These are phyloP conservation scores for Lytechinus variegatus DNA, from an alignment of 35 echinoderm and acorn worm species.

Conservation along the genomic window DNA sequence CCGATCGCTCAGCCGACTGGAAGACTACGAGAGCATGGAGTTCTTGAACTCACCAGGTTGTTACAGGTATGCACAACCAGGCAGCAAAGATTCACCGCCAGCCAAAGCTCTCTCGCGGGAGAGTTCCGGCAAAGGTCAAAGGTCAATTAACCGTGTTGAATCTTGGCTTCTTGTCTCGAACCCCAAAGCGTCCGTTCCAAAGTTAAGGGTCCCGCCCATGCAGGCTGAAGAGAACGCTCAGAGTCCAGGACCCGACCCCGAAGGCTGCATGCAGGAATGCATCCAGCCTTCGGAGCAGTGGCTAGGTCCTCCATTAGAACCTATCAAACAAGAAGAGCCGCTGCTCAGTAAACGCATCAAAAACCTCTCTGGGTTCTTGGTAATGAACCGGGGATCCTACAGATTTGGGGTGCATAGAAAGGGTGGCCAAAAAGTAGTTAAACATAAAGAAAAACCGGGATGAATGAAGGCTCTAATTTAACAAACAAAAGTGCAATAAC, in stretches of 20 bases:
- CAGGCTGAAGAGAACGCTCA: not conserved
- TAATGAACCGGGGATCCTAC: not conserved
- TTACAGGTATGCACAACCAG: not conserved
- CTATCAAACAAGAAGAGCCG: not conserved
- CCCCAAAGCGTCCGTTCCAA: not conserved
- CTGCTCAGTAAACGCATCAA: not conserved
- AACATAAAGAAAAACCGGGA: not conserved
- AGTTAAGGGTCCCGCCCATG: not conserved
- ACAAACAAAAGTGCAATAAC: not conserved
- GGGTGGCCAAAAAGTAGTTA: not conserved
- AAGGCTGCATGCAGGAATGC: not conserved
- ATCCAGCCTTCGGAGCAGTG: not conserved
- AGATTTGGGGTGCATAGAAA: not conserved
- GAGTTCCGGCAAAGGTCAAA: not conserved
- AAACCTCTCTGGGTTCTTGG: not conserved
- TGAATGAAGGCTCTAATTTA: not conserved
- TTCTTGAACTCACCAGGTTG: not conserved
- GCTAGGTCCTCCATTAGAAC: not conserved
- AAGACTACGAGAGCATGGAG: not conserved
- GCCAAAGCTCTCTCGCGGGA: not conserved
- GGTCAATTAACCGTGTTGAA: not conserved
- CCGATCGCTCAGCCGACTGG: not conserved
- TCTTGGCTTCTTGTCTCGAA: not conserved
- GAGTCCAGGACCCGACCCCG: not conserved
- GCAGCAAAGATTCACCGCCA: not conserved